Evolutionary conservation across 1,140 invertebrate genomes (phyloP), one percentile per base, ranked within the genome.

Genomic region (Pogonus chalceus): DNA sequence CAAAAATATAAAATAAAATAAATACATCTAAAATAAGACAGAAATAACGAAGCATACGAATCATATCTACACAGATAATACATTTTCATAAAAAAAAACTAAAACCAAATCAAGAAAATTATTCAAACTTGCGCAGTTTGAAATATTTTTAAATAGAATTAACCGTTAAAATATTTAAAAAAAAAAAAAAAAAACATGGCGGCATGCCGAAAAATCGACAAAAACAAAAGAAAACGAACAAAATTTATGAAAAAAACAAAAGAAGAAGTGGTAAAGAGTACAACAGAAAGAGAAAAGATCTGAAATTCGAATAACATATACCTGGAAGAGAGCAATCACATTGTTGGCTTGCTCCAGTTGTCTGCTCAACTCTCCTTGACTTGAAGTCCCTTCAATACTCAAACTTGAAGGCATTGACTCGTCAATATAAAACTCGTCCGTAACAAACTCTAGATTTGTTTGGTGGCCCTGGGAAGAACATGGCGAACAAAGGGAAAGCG

Each of bases 381-480:
- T 2, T 65, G 65, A 76, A 70, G 80, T 43, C 18, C 37, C 81
- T 66, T 74, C 79, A 20, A 73, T 74, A 65, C 76, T 79, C 68
- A 83, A 74, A 67, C 82, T 85, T 63, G 81, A 82, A 37, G 82
- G 82, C 69, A 84, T 71, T 52, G 87, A 90, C 68, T 90, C 88
- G 65, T 90, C 87, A 72, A 90, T 87, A 76, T 89, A 91, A 79
- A 84, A 89, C 62, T 90, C 86, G 51, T 86, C 83, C 62, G 80
- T 82, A 62, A 83, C 75, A 71, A 88, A 89, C 70, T 88, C 87
- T 24, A 57, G 68, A 67, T 16, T 60, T 65, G 23, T 57, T 35
- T 56, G 66, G 56, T 65, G 63, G 60, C 58, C 59, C 52, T 62
- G 63, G 39, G 62, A 62, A 35, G 69, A 68, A n/a, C 52, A 51